Conservation (phyloP, 1,140 invertebrate genomes). For the Conus ventricosus region DNA sequence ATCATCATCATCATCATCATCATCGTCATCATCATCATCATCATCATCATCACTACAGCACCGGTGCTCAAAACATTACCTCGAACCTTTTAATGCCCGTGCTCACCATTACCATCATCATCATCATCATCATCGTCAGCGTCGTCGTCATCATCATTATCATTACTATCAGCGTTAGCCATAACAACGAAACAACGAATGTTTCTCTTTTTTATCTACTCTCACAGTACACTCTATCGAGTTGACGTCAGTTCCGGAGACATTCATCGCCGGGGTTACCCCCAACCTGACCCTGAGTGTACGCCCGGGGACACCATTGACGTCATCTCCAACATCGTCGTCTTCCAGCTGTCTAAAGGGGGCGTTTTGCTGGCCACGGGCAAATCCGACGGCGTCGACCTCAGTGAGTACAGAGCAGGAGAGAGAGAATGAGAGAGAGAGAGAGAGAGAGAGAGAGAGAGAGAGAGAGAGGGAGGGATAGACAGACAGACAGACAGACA, state of each 20-base stretch:
- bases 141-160: no score
- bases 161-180: no score
- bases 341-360: constrained; percentile 3
- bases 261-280: constrained; percentile 3
- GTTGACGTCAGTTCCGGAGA: neutral
- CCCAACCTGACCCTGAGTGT: constrained; percentile 10
- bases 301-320: neutral
- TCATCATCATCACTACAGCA: neutral
- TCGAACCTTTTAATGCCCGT: neutral
- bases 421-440: no score
- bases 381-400: neutral
- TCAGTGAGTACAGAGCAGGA: neutral
- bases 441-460: no score
- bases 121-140: no score
- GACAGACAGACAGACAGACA: no score
- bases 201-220: neutral
- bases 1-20: no score
- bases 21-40: no score
- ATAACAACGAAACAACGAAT: no score
- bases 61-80: neutral
- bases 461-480: no score
- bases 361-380: neutral
- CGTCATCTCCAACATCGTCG: constrained; percentile 8
- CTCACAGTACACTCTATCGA: neutral
- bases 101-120: no score